A percentile compares a stretch with the other conserved stretches of the same genome.
These are phyloP conservation scores for Seriola dumerili DNA, from an alignment of 2,113 vertebrate genomes.

Conservation along the genomic window DNA sequence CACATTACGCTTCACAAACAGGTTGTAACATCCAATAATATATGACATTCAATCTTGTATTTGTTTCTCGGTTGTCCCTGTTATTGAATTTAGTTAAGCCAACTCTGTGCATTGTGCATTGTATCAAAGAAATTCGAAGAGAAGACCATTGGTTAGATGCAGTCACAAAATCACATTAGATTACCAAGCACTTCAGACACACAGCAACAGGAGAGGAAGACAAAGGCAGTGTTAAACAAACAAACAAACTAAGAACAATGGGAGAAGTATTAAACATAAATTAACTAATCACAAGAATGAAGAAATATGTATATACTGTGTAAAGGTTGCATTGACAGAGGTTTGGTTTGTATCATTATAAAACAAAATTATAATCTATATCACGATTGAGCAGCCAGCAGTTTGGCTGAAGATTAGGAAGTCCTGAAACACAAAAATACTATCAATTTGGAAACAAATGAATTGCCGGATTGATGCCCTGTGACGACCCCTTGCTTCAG, in stretches of 20 bases:
- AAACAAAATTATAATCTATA: neutral
- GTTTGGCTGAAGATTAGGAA: slow-evolving; percentile 1
- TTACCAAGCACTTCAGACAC: slow-evolving; percentile 5
- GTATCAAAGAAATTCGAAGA: slow-evolving; percentile 24
- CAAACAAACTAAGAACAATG: neutral
- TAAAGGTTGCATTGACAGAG: neutral
- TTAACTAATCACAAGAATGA: neutral
- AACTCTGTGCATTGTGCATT: neutral
- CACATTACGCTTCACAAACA: slow-evolving; percentile 31
- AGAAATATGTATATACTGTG: no score
- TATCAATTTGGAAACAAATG: neutral
- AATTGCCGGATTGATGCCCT: neutral
- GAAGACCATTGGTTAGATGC: neutral
- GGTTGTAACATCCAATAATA: slow-evolving; percentile 18
- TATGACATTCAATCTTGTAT: slow-evolving; percentile 1
- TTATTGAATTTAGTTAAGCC: slow-evolving; percentile 38
- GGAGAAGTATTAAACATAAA: neutral
- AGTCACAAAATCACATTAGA: slow-evolving; percentile 20
- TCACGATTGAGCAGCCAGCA: no score
- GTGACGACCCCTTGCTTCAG: slow-evolving; percentile 22
- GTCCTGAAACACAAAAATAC: neutral
- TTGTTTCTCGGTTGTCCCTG: slow-evolving; percentile 19
- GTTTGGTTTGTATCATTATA: neutral
- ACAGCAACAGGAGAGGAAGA: neutral
- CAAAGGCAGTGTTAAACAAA: neutral